These are phyloP conservation scores for Rhabdornis inornatus DNA, from an alignment of 2,113 vertebrate genomes.

Conservation along the genomic window DNA sequence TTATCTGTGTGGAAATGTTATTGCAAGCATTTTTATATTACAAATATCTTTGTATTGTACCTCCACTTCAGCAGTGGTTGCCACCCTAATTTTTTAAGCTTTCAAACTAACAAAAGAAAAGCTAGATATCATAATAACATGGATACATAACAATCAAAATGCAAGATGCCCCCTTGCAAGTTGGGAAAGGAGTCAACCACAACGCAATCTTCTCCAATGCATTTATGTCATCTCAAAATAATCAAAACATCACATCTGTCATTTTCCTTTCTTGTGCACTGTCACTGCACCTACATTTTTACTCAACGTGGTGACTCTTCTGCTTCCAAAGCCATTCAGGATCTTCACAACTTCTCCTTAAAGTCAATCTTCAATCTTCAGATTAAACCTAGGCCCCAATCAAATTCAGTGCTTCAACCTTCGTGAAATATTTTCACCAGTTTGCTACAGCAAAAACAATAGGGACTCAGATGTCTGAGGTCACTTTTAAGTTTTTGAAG, in stretches of 20 bases:
- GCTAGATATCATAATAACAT: background rate
- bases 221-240: background rate
- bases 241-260: background rate
- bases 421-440: background rate
- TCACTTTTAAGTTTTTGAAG: background rate
- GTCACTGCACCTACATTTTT: background rate
- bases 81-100: background rate
- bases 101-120: background rate
- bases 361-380: background rate
- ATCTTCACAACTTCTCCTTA: background rate
- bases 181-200: background rate
- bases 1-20: background rate
- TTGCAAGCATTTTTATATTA: background rate
- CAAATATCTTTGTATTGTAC: background rate
- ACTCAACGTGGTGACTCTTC: accelerated
- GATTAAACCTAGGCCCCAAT: background rate
- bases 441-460: background rate
- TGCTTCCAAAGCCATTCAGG: background rate
- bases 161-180: background rate
- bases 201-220: background rate
- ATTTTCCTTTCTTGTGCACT: background rate
- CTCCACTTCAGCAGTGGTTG: background rate
- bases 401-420: background rate
- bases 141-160: background rate
- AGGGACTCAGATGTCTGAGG: background rate